phyloP scores from a whole-genome alignment of 2,797 vertebrate genomes.

The Limosa lapponica region DNA sequence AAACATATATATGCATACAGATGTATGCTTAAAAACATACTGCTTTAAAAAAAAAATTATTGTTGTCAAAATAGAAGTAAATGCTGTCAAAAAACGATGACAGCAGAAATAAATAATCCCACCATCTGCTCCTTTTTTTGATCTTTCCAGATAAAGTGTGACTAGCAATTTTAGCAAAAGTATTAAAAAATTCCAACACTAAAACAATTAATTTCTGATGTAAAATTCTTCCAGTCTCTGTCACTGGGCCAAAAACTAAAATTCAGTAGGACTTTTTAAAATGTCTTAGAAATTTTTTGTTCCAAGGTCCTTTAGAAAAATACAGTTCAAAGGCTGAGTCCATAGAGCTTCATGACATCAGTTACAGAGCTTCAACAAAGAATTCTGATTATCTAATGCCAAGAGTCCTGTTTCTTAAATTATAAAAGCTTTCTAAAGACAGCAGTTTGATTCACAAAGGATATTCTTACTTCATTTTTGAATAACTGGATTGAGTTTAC shows the following conservation, averaged over 20 bases:
- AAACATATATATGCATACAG: neutral
- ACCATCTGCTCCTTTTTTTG: neutral
- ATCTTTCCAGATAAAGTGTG: neutral
- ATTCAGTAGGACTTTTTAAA: neutral
- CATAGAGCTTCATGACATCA: neutral
- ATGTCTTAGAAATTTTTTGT: neutral
- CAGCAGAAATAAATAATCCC: neutral
- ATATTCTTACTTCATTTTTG: neutral
- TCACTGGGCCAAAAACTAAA: neutral
- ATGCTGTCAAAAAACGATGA: neutral
- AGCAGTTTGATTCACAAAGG: neutral
- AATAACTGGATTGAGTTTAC: neutral
- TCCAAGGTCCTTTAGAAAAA: neutral
- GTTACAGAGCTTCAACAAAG: neutral
- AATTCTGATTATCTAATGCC: neutral
- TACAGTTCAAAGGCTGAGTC: neutral
- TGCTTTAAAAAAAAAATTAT: neutral
- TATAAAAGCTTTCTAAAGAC: neutral
- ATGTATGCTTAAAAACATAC: neutral
- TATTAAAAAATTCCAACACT: neutral
- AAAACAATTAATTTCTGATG: neutral
- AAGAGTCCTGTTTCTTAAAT: neutral
- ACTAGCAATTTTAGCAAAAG: neutral
- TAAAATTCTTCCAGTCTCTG: neutral
- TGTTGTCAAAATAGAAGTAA: neutral